Evolutionary conservation across 2,113 vertebrate species (phyloP).

Genomic region (Aramus guarauna): DNA sequence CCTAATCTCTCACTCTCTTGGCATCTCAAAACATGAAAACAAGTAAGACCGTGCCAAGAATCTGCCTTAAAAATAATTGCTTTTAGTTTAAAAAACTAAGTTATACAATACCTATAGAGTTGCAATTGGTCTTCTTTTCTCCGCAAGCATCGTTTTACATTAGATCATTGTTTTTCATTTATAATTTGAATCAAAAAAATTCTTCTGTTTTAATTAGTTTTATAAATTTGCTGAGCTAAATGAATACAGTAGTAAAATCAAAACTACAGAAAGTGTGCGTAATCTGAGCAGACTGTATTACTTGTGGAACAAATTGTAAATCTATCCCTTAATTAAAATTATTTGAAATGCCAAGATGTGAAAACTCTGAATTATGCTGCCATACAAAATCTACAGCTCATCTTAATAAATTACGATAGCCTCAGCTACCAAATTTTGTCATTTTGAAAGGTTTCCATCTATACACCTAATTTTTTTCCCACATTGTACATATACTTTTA

Average conservation of each 20-base stretch:
- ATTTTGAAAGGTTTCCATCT: not conserved
- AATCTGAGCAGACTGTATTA: slow-evolving; percentile 16
- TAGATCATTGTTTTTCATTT: not conserved
- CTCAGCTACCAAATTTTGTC: not conserved
- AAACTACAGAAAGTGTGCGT: slow-evolving; percentile 16
- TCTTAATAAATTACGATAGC: not conserved
- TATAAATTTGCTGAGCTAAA: slow-evolving; percentile 58
- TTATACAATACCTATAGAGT: not conserved
- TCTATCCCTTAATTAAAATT: slow-evolving; percentile 40
- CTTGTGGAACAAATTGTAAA: slow-evolving; percentile 51
- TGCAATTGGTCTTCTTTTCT: not conserved
- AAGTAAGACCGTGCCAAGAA: not conserved
- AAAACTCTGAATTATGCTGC: slow-evolving; percentile 15
- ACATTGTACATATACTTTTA: not conserved
- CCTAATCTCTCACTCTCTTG: not conserved
- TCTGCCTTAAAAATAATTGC: not conserved
- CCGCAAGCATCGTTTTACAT: not conserved
- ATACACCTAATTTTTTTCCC: not conserved
- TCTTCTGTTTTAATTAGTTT: slow-evolving; percentile 56
- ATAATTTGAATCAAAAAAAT: slow-evolving; percentile 20
- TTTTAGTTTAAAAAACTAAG: not conserved
- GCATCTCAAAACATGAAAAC: not conserved
- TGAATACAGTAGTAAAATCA: slow-evolving; percentile 36
- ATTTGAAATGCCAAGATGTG: slow-evolving; percentile 30
- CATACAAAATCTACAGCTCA: not conserved